Evolutionary conservation across 2,113 vertebrate species (phyloP).

Genomic region (Peromyscus leucopus): DNA sequence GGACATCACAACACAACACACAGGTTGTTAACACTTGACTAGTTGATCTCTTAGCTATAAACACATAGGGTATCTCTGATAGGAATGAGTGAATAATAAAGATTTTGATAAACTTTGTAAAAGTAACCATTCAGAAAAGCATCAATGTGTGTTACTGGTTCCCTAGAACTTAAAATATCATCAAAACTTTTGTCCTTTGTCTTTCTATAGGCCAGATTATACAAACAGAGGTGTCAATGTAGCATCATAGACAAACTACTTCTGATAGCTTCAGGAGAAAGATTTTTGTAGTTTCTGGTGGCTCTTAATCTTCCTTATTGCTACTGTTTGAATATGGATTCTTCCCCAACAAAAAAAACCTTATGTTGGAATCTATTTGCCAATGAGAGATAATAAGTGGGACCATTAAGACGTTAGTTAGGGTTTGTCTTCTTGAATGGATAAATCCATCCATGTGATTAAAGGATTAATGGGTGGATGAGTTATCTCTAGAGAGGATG

Average conservation of each 20-base stretch:
- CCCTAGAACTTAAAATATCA: neutral
- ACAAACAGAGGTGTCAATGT: neutral
- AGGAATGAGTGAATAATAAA: neutral
- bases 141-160: neutral
- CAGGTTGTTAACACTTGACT: neutral
- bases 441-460: neutral
- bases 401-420: neutral
- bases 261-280: neutral
- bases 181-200: neutral
- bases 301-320: neutral
- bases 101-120: neutral
- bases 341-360: neutral
- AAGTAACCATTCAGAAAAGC: neutral
- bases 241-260: neutral
- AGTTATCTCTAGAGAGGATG: neutral
- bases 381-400: neutral
- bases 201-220: neutral
- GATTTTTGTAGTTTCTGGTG: neutral
- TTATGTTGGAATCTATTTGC: neutral
- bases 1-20: neutral
- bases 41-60: neutral
- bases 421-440: neutral
- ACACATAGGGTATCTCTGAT: neutral
- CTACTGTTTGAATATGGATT: neutral
- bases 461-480: neutral